Base-by-base conservation (phyloP, 2,797 vertebrate species). In the Pantherophis vulpinus region DNA sequence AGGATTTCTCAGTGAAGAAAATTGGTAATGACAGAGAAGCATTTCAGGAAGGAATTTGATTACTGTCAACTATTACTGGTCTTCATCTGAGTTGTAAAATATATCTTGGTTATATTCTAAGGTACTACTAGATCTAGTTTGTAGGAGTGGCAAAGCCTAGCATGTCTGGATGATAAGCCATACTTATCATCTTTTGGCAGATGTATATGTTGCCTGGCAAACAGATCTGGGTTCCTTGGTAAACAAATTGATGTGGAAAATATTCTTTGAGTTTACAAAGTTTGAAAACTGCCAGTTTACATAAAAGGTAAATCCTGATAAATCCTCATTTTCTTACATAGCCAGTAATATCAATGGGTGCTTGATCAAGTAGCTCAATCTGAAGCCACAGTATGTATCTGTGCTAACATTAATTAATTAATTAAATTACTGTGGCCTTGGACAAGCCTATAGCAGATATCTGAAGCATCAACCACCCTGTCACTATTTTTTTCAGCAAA, bases 251-350 rank as follows among this genome's bases (percentile, higher is more conserved):
- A 58, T 93, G 12, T 58, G 32, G 37, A 86, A 58, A 88, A 18
- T 37, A 1, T 92, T 88, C 23, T 86, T 88, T 92, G 60, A 92
- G 61, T 86, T 32, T 63, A 86, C 5, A 9, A 86, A 37, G 18
- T 92, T 54, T 90, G n/a, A 87, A 87, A 90, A 29, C 32, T 54
- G 25, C 9, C 92, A 88, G 37, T 37, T 94, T 90, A 87, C 90
- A 94, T 92, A 90, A 94, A 91, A 59, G 66, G 25, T 51, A 51
- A 94, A 93, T 42, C 13, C 3, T 92, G 92, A 89, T 60, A 92
- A 95, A 92, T 29, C n/a, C 90, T 58, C 60, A 90, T 58, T 83
- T 95, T 0, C 70, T 89, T 94, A 92, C 74, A 89, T 91, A 93
- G 89, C 20, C 92, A 60, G 55, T 83, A 83, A 9, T 63, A 32